Evolutionary conservation across 2,888 invertebrate genomes (phyloP).

Genomic region (Phymatocera aterrima): DNA sequence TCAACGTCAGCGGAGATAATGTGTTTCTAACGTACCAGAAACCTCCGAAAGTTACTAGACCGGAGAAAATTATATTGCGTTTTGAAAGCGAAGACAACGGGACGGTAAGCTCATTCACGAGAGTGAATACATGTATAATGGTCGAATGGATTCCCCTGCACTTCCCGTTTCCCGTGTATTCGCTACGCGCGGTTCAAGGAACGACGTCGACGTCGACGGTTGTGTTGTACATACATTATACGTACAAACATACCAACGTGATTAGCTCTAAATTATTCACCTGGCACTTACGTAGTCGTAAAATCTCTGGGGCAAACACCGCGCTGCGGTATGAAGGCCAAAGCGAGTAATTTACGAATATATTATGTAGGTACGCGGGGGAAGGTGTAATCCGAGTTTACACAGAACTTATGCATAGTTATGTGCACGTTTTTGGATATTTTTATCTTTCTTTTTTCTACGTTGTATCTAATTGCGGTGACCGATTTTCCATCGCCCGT

Average conservation of each 20-base stretch:
- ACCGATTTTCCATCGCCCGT: not conserved
- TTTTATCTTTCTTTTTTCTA: too few species aligned
- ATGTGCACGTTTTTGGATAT: too few species aligned
- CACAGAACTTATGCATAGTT: not conserved
- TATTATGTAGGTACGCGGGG: not conserved
- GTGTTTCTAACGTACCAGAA: constrained; percentile 48
- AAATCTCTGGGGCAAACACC: not conserved
- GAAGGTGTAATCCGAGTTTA: not conserved
- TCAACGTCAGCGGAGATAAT: constrained; percentile 47
- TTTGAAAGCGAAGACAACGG: constrained; percentile 44
- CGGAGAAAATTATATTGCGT: constrained; percentile 47
- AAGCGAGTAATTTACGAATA: constrained; percentile 22
- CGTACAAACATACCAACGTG: too few species aligned
- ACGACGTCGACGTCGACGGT: too few species aligned
- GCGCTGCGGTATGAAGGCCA: not conserved
- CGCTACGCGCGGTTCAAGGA: too few species aligned
- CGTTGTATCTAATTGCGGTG: not conserved
- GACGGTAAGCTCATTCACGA: not conserved
- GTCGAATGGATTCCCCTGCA: too few species aligned
- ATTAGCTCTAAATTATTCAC: constrained; percentile 36
- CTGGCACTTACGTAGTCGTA: too few species aligned
- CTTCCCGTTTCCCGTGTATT: too few species aligned
- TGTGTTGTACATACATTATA: too few species aligned
- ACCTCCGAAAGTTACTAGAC: constrained; percentile 46
- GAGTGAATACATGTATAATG: too few species aligned